phyloP scores from a whole-genome alignment of 1,140 invertebrate genomes.

The Bombus impatiens region DNA sequence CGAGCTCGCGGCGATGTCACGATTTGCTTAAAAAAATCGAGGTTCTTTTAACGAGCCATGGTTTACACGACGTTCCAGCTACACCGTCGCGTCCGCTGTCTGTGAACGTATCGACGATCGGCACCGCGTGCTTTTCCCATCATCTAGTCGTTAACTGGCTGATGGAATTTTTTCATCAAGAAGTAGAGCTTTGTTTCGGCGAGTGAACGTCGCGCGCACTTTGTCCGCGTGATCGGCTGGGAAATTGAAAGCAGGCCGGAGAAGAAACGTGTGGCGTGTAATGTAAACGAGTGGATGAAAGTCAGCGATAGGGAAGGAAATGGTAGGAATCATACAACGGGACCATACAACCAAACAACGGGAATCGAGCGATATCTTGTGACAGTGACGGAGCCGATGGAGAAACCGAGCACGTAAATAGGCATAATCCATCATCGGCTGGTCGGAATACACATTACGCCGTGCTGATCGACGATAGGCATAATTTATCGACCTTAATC shows the following conservation, averaged over 20 bases:
- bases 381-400: constrained; percentile 32
- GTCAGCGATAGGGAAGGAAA: not conserved
- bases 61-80: not conserved
- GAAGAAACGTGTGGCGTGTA: not conserved
- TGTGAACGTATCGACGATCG: not conserved
- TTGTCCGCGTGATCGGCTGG: too few relatives aligned
- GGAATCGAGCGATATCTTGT: constrained; percentile 26
- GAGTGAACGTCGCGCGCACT: not conserved
- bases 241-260: not conserved
- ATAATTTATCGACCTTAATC: constrained; percentile 49
- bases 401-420: constrained; percentile 40
- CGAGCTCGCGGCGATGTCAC: not conserved
- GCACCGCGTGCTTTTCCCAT: not conserved
- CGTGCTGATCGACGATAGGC: constrained; percentile 26
- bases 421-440: constrained; percentile 39
- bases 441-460: constrained; percentile 2
- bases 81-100: not conserved
- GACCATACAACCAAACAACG: not conserved
- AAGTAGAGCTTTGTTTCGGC: not conserved
- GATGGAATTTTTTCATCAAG: not conserved
- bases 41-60: not conserved
- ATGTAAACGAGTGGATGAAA: not conserved
- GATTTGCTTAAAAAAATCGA: constrained; percentile 30
- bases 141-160: too few relatives aligned
- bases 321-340: too few relatives aligned